These are phyloP conservation scores for Drosophila anceps DNA, from an alignment of 2,888 invertebrate species.

Conservation along the genomic window DNA sequence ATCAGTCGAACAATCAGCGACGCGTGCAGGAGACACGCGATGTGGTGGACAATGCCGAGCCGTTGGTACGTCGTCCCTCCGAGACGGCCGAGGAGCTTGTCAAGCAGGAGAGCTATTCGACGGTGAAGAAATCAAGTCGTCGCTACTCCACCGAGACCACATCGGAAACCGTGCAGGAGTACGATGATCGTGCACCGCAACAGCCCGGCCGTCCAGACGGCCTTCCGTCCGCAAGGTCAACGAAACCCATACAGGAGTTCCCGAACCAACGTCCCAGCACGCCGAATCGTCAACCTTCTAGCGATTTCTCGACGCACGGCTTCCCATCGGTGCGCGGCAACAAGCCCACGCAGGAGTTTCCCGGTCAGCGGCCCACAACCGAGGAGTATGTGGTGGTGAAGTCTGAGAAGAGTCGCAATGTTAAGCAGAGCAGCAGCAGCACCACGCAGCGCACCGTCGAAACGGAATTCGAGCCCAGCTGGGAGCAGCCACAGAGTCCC, in stretches of 20 bases:
- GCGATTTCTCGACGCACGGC: conserved; percentile 78
- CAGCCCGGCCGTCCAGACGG: conserved; percentile 1
- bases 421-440: conserved; percentile 72
- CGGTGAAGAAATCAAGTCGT: conserved; percentile 82
- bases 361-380: conserved; percentile 58
- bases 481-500: conserved; percentile 59
- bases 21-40: conserved; percentile 64
- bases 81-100: conserved; percentile 56
- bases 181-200: conserved; percentile 54
- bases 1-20: conserved; percentile 36
- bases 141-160: conserved; percentile 83
- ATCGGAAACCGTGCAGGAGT: conserved; percentile 82
- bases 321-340: conserved; percentile 79
- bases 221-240: conserved; percentile 61
- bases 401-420: conserved; percentile 74
- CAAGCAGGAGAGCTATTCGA: conserved; percentile 75
- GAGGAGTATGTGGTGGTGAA: conserved; percentile 74
- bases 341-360: conserved; percentile 75
- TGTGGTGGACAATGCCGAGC: conserved; percentile 79
- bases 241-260: conserved; percentile 78
- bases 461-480: conserved; percentile 67
- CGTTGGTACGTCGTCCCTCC: conserved; percentile 51
- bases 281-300: conserved; percentile 41
- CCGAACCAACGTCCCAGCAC: conserved; percentile 63
- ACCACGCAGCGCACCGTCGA: conserved; percentile 75